Evolutionary conservation across 2,888 invertebrate genomes (phyloP).

Genomic region (Pegoplata infirma): DNA sequence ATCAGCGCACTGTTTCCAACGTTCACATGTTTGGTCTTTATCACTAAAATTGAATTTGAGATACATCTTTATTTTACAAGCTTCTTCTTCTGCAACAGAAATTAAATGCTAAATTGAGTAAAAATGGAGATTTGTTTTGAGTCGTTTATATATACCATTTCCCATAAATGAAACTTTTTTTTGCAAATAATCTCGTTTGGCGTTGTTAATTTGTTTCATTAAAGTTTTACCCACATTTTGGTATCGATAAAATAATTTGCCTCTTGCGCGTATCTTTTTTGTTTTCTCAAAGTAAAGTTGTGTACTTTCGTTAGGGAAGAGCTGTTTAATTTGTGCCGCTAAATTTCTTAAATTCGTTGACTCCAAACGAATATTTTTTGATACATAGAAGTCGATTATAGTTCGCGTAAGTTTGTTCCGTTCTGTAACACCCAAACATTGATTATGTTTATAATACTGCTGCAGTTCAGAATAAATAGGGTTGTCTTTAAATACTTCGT

Average conservation of each 20-base stretch:
- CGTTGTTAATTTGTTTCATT: too few relatives aligned
- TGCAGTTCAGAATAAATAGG: not conserved
- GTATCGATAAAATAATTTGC: not conserved
- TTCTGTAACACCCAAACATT: not conserved
- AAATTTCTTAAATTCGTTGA: not conserved
- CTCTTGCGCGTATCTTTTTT: not conserved
- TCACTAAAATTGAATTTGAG: constrained; percentile 7
- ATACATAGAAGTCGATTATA: not conserved
- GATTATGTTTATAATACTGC: not conserved
- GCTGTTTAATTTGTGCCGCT: not conserved
- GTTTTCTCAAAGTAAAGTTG: not conserved
- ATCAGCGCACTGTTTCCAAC: constrained; percentile 5
- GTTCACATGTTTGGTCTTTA: constrained; percentile 6
- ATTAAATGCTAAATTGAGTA: too few relatives aligned
- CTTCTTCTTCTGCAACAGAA: not conserved
- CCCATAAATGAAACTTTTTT: too few relatives aligned
- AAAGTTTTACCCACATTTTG: too few relatives aligned
- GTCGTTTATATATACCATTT: too few relatives aligned
- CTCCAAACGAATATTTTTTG: not conserved
- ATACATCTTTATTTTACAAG: not conserved
- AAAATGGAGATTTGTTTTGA: too few relatives aligned
- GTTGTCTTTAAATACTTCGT: not conserved
- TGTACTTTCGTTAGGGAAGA: not conserved
- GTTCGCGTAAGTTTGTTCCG: not conserved
- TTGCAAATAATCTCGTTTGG: too few relatives aligned